These are phyloP conservation scores for Pitta sordida DNA, from an alignment of 2,113 vertebrate genomes.

Conservation along the genomic window DNA sequence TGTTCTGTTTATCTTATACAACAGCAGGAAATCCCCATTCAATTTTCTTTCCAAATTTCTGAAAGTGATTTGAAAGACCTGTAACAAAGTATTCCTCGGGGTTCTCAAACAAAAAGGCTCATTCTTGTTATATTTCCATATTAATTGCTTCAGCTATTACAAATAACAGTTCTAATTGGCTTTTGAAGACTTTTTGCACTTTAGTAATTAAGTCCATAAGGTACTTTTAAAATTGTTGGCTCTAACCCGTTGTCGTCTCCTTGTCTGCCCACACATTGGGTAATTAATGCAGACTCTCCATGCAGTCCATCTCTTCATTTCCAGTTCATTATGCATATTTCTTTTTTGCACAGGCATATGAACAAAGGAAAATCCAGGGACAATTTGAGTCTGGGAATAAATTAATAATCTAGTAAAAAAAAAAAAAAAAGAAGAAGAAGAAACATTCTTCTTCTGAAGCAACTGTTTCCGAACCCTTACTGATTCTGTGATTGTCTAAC, in stretches of 20 bases:
- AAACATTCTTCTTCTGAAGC: neutral
- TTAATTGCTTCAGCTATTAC: slow-evolving; percentile 63
- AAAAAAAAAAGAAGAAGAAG: rapidly evolving
- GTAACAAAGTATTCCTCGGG: slow-evolving; percentile 64
- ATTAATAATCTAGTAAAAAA: neutral
- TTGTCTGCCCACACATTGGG: slow-evolving; percentile 44
- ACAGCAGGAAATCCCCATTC: slow-evolving; percentile 63
- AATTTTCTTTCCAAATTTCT: slow-evolving; percentile 61
- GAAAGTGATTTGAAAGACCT: slow-evolving; percentile 61
- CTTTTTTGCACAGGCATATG: neutral
- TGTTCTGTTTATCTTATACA: slow-evolving; percentile 67
- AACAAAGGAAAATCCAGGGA: neutral
- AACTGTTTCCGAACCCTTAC: neutral
- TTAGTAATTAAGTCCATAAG: slow-evolving; percentile 61
- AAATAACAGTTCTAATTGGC: slow-evolving; percentile 61
- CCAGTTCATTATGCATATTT: neutral
- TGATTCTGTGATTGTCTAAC: neutral
- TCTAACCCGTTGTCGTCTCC: slow-evolving; percentile 18
- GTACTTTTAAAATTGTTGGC: slow-evolving; percentile 27
- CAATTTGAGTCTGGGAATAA: neutral
- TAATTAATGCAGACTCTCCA: slow-evolving; percentile 36
- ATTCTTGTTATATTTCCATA: slow-evolving; percentile 55
- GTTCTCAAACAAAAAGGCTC: slow-evolving; percentile 23
- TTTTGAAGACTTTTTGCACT: slow-evolving; percentile 65
- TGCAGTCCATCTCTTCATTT: slow-evolving; percentile 24